Conservation (phyloP, 2,797 vertebrate genomes). For the Bryconaethiops microstoma region DNA sequence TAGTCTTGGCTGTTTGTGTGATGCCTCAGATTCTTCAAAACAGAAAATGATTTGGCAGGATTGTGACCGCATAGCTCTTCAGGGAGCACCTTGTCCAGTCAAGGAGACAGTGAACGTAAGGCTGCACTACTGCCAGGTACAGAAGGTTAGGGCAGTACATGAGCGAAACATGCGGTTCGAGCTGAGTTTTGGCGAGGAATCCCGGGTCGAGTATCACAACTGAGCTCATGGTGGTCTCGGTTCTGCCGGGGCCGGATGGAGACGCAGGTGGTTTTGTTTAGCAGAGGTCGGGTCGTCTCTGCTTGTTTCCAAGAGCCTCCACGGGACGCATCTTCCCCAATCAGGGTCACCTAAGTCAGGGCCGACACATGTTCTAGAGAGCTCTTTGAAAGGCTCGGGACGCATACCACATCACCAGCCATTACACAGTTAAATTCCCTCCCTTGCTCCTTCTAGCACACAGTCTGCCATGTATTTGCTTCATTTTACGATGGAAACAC, state of each 20-base stretch:
- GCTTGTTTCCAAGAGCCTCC: constrained; percentile 22
- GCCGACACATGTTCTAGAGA: constrained; percentile 22
- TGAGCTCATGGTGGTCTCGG: constrained; percentile 22
- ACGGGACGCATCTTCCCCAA: constrained; percentile 19
- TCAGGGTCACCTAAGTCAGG: constrained; percentile 35
- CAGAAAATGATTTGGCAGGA: constrained; percentile 40
- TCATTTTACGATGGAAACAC: constrained; percentile 70
- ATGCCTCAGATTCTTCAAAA: constrained; percentile 4
- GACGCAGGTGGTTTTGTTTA: constrained; percentile 42
- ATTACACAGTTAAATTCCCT: constrained; percentile 53
- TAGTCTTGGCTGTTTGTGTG: constrained; percentile 17
- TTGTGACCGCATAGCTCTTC: constrained; percentile 30
- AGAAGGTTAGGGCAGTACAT: constrained; percentile 20
- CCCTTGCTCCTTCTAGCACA: constrained; percentile 45
- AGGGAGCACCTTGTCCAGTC: constrained; percentile 17
- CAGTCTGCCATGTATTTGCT: constrained; percentile 64
- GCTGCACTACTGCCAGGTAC: constrained; percentile 28
- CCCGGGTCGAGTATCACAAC: constrained; percentile 10
- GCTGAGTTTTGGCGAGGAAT: constrained; percentile 11
- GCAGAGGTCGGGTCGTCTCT: constrained; percentile 22
- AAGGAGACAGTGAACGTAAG: constrained; percentile 21
- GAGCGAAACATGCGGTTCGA: not conserved
- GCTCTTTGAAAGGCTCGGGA: not conserved
- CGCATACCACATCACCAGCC: constrained; percentile 38
- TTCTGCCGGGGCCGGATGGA: constrained; percentile 28